Percentiles rank a stretch among this genome's conserved stretches.
Conservation (phyloP, 2,113 vertebrate genomes). For the Dicrurus megarhynchus region DNA sequence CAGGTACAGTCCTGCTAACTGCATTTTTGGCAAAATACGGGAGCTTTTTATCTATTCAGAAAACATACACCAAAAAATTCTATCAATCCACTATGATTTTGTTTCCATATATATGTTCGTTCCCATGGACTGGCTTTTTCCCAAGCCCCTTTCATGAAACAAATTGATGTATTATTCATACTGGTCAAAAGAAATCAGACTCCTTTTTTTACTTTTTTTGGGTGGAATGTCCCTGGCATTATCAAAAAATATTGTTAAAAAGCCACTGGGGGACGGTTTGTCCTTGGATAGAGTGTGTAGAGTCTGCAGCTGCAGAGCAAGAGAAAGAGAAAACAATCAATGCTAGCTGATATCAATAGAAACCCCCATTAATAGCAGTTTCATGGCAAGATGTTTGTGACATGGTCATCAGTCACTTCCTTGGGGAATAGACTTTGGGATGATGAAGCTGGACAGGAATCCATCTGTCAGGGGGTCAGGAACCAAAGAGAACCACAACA, state of each 20-base stretch:
- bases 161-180: background rate
- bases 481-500: background rate
- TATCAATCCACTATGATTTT: background rate
- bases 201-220: background rate
- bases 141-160: background rate
- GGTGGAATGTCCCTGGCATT: background rate
- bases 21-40: background rate
- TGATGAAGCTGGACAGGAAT: background rate
- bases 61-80: background rate
- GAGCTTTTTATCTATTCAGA: background rate
- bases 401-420: background rate
- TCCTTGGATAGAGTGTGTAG: background rate
- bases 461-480: background rate
- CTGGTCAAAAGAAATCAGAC: background rate
- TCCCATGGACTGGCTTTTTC: background rate
- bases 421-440: background rate
- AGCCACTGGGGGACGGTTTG: background rate
- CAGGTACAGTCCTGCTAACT: background rate
- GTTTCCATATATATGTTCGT: background rate
- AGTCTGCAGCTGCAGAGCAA: background rate
- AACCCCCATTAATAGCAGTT: background rate
- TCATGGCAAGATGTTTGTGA: background rate
- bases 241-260: background rate
- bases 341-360: background rate
- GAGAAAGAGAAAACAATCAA: background rate